Base-by-base conservation (phyloP, 2,113 vertebrate species). In the Oryzias celebensis region DNA sequence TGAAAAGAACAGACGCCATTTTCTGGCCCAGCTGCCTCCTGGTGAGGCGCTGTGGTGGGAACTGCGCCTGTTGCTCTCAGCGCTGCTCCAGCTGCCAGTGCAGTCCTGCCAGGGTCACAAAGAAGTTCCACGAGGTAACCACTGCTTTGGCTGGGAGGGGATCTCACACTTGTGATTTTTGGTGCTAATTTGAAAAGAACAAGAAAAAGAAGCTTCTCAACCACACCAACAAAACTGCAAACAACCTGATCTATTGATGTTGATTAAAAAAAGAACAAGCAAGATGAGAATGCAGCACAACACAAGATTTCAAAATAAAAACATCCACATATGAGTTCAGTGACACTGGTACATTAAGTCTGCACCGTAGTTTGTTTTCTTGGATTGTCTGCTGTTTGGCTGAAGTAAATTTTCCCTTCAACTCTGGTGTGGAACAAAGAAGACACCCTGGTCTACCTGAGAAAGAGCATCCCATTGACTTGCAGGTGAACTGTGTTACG, bases 21-120 rank as follows among this genome's bases (percentile, higher is more conserved):
- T 99, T 96, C 92, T 99, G 97, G 97, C 97, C 97, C 0, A 90
- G 93, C 78, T 99, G 97, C 70, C 93, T 99, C 57, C 91, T 99
- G 91, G 96, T 98, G 57, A 97, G 95, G 62, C 95, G 97, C 15
- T 99, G 97, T 4, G 97, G 97, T 7, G 97, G 97, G 17, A 99
- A 98, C 85, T 99, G 97, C n/a, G 93, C 94, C 75, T 99, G 97
- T 56, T 99, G 97, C 77, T 90, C 94, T 5, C 92, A 95, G 72
- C 92, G 85, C 31, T 98, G 97, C 91, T 93, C 82, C 4, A 94
- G 98, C 53, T 99, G 97, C 84, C 95, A 96, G 16, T 99, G 97
- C 26, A 87, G 93, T 14, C 94, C 97, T 48, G 90, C 93, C 63
- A 94, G 92, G 85, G 91, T 95, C 77, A 92, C 93, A 44, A 97